Conservation (phyloP, 2,113 vertebrate species). For the Pungitius pungitius region DNA sequence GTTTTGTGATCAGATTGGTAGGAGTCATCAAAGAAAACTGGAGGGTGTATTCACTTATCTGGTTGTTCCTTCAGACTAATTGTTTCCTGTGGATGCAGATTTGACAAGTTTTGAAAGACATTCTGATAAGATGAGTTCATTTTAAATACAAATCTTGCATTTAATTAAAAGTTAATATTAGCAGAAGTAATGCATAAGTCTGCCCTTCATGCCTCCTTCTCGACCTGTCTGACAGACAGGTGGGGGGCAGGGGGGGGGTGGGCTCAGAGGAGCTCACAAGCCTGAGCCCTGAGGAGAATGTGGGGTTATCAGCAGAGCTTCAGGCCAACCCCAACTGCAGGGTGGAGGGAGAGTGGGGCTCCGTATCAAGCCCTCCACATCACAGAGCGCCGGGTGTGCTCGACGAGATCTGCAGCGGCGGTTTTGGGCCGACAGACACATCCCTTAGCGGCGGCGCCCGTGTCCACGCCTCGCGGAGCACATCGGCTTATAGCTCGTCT, state of each 20-base stretch:
- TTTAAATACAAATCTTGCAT: background rate
- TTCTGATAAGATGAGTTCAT: background rate
- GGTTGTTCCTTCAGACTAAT: background rate
- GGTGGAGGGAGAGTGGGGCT: background rate
- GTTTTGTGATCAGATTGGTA: too few relatives aligned
- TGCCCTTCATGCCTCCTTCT: background rate
- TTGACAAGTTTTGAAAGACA: background rate
- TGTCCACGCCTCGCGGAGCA: constrained; percentile 50
- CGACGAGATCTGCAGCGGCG: constrained; percentile 34
- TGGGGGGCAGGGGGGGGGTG: background rate
- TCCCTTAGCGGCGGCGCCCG: constrained; percentile 25
- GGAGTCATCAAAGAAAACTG: background rate
- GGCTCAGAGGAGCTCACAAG: background rate
- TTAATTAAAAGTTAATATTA: constrained; percentile 28
- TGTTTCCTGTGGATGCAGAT: background rate
- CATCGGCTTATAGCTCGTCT: constrained; percentile 54
- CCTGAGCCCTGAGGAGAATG: constrained; percentile 2
- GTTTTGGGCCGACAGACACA: constrained; percentile 31
- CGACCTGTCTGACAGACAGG: constrained; percentile 14
- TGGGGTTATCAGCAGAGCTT: constrained; percentile 45
- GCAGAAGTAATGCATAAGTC: background rate
- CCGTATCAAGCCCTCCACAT: constrained; percentile 28
- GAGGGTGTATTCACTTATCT: background rate
- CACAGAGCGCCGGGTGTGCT: constrained; percentile 28
- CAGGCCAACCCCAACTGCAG: constrained; percentile 9